Evolutionary conservation across 2,797 vertebrate species (phyloP).

Genomic region (Manis pentadactyla): DNA sequence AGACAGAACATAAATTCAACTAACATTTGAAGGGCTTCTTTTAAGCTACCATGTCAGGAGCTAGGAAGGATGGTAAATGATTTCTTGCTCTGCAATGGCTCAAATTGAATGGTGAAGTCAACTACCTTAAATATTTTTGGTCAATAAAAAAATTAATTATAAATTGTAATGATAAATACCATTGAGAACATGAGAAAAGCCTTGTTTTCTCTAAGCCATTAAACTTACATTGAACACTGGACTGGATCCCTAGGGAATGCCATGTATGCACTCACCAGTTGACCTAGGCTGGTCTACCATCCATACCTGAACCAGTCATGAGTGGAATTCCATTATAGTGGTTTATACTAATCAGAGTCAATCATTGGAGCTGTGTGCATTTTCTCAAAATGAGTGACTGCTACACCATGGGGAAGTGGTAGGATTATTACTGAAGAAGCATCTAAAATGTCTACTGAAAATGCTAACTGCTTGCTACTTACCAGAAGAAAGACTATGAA

Average conservation of each 20-base stretch:
- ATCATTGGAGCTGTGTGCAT: background rate
- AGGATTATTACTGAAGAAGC: background rate
- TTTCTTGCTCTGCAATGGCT: background rate
- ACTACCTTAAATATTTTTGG: background rate
- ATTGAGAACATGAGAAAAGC: background rate
- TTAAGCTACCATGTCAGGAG: background rate
- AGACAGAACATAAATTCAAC: background rate
- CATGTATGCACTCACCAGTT: background rate
- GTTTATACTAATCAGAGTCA: background rate
- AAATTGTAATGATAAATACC: background rate
- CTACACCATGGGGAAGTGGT: background rate
- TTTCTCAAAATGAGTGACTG: background rate
- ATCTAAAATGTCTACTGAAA: background rate
- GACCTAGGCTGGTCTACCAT: background rate
- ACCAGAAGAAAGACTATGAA: background rate
- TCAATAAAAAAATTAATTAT: constrained; percentile 9
- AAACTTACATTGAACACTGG: background rate
- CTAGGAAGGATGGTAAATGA: background rate
- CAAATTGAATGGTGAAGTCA: background rate
- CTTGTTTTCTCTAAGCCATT: background rate
- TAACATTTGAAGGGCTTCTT: background rate
- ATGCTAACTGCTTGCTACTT: background rate
- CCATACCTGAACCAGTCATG: background rate
- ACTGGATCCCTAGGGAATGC: background rate
- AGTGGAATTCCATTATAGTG: background rate